Evolutionary conservation across 1,140 invertebrate species (phyloP), one percentile per base, ranked within the genome.

Genomic region (Ceratina japonica): DNA sequence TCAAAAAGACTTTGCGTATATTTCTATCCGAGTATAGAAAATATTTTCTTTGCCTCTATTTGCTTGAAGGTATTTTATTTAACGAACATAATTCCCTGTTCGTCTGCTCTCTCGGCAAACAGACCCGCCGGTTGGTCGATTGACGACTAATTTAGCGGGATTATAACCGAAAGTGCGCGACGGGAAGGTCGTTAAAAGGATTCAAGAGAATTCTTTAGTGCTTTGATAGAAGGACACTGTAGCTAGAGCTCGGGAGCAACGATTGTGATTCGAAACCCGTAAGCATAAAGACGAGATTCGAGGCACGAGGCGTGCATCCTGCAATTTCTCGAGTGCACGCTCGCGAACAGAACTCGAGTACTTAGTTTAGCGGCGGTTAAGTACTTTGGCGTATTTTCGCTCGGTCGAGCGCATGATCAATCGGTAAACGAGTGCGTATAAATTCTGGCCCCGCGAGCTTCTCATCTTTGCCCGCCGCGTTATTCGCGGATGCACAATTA

Each of bases 311-410:
- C 83, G 82, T 84, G 79, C 79, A 82, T 84, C 82, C 79, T 84
- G 84, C 79, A 85, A 85, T 85, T 85, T 84, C 84, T 85, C 82
- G 79, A 84, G 79, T 75, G 79, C 82, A 79, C 79, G 77, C 78
- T 85, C 75, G 82, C 83, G 73, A 85, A 84, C 80, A 81, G 37
- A 44, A 44, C 83, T 85, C 75, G 84, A 85, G 84, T 85, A 44
- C 37, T 44, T 44, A 85, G 85, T 85, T 85, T 85, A 85, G 79
- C 84, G 83, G 83, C 85, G 85, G 75, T 85, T 85, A 79, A 80
- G 79, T 83, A 72, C 37, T 44, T 44, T 79, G 84, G 82, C 83
- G 84, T 84, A 80, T 85, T 85, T 84, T 85, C 83, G 82, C 82
- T 85, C 75, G 69, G 61, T 82, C 56, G 51, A 85, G 82, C 83